These are phyloP conservation scores for Achlya flavicornis DNA, from an alignment of 2,888 invertebrate genomes.

Conservation along the genomic window DNA sequence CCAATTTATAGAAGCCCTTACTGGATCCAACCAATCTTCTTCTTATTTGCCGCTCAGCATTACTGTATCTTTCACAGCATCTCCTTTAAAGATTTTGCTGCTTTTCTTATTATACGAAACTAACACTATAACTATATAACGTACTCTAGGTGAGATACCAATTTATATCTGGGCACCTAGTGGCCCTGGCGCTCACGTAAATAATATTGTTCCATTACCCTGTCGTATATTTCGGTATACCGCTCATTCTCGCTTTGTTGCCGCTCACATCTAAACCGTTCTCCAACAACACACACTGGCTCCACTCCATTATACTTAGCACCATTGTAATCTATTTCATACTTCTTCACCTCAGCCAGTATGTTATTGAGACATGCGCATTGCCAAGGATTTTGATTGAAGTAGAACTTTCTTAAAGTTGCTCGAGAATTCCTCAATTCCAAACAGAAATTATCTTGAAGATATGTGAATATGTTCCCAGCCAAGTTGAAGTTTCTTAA, in stretches of 20 bases:
- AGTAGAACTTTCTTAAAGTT: slow-evolving; percentile 58
- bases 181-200: background rate
- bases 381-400: slow-evolving; percentile 75
- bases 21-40: too few relatives aligned
- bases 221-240: background rate
- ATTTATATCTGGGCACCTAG: background rate
- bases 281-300: slow-evolving; percentile 53
- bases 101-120: too few relatives aligned
- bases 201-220: background rate
- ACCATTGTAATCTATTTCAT: slow-evolving; percentile 56
- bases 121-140: too few relatives aligned
- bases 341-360: slow-evolving; percentile 59
- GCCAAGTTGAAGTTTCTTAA: slow-evolving; percentile 65
- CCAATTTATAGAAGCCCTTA: too few relatives aligned
- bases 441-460: slow-evolving; percentile 66
- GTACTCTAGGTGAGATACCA: too few relatives aligned
- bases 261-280: slow-evolving; percentile 53
- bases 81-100: too few relatives aligned
- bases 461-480: slow-evolving; percentile 63
- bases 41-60: too few relatives aligned
- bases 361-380: slow-evolving; percentile 66
- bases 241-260: slow-evolving; percentile 50
- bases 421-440: slow-evolving; percentile 64
- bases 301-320: slow-evolving; percentile 55
- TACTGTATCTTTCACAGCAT: too few relatives aligned